Conservation (phyloP, 2,797 vertebrate species). For the Syngnathus rostellatus region DNA sequence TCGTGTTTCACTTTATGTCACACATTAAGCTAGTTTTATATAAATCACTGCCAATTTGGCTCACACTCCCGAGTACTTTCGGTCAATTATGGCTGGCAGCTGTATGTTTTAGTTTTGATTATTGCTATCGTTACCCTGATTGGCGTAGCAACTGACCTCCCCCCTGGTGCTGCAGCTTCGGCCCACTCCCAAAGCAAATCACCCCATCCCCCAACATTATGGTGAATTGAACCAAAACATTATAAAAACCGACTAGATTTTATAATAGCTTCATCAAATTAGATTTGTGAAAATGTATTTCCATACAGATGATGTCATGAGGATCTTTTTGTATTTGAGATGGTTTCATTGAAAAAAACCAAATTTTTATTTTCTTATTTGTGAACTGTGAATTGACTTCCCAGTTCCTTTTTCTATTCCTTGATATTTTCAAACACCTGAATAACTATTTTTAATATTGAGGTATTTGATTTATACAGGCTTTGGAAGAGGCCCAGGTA, state of each 20-base stretch:
- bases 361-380: neutral
- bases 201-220: neutral
- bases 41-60: neutral
- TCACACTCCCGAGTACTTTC: neutral
- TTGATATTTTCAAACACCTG: too few relatives aligned
- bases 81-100: constrained; percentile 2
- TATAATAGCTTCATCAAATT: neutral
- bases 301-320: neutral
- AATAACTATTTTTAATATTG: constrained; percentile 1
- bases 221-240: neutral
- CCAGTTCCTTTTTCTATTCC: neutral
- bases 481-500: constrained; percentile 94
- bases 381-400: neutral
- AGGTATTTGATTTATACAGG: constrained; percentile 61
- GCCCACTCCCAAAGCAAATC: neutral
- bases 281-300: neutral
- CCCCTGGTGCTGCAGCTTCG: neutral
- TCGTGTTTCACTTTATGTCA: neutral
- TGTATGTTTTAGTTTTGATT: neutral
- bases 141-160: neutral
- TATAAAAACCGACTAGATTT: neutral
- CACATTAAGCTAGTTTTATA: neutral
- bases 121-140: neutral
- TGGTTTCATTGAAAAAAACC: neutral
- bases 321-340: neutral